Conservation (phyloP, 1,140 invertebrate genomes). For the Acyrthosiphon pisum region DNA sequence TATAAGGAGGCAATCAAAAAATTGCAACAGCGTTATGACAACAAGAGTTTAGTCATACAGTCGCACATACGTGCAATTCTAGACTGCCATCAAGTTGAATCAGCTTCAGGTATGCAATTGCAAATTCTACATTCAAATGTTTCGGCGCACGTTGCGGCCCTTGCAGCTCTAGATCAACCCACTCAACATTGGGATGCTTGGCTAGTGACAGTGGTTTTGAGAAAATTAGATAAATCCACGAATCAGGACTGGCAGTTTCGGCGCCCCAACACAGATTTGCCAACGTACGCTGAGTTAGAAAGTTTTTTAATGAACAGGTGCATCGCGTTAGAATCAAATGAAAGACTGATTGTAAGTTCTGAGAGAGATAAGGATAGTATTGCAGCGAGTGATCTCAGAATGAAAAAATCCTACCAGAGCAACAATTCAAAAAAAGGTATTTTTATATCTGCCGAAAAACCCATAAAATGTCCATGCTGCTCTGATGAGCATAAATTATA, state of each 20-base stretch:
- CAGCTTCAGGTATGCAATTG: not conserved
- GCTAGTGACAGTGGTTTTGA: not conserved
- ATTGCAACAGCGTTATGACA: not conserved
- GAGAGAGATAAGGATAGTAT: too few species aligned
- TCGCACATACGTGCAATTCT: not conserved
- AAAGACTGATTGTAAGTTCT: too few species aligned
- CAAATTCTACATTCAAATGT: not conserved
- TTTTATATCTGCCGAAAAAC: too few species aligned
- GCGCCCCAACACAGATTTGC: too few species aligned
- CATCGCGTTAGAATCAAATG: too few species aligned
- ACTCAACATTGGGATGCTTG: not conserved
- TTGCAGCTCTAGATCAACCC: not conserved
- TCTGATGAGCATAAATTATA: too few species aligned
- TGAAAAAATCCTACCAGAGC: too few species aligned
- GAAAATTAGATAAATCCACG: not conserved
- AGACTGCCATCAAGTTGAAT: not conserved
- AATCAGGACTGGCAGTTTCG: not conserved
- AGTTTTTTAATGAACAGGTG: too few species aligned
- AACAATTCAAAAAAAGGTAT: too few species aligned
- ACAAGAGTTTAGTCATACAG: not conserved
- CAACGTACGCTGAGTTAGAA: too few species aligned
- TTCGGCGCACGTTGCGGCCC: not conserved
- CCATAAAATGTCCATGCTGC: too few species aligned
- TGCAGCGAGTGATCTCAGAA: too few species aligned
- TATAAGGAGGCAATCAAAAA: not conserved